Conservation (phyloP, 2,797 vertebrate genomes). For the Coendou prehensilis region DNA sequence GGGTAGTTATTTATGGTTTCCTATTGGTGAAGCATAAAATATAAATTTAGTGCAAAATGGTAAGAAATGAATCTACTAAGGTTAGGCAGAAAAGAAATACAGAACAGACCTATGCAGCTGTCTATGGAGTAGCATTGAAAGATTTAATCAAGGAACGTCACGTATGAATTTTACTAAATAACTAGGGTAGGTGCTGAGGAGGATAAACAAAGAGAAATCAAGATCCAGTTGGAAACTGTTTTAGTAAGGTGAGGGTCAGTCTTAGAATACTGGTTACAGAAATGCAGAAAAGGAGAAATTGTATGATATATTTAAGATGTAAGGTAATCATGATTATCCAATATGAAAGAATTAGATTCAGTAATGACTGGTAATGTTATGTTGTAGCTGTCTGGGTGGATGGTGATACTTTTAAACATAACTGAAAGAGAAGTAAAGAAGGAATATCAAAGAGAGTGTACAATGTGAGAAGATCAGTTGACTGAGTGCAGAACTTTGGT, state of each 20-base stretch:
- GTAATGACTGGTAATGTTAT: neutral
- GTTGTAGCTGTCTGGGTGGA: neutral
- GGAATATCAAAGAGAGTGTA: neutral
- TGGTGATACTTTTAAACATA: neutral
- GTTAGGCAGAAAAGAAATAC: constrained; percentile 43
- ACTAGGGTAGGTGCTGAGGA: neutral
- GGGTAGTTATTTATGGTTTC: neutral
- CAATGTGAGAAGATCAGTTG: neutral
- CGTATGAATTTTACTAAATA: constrained; percentile 4
- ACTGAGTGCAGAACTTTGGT: neutral
- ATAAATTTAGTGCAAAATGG: neutral
- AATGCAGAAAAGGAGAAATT: neutral
- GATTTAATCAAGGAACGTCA: neutral
- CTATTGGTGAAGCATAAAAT: constrained; percentile 8
- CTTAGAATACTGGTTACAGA: neutral
- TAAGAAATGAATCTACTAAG: neutral
- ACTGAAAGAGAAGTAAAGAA: neutral
- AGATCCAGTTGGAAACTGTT: neutral
- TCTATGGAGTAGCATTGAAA: neutral
- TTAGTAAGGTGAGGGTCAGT: neutral
- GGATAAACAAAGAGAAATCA: neutral
- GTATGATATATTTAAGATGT: neutral
- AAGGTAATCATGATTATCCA: neutral
- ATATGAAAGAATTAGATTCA: neutral
- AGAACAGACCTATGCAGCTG: neutral